Conservation (phyloP, 2,797 vertebrate genomes). For the Garrulus glandarius region DNA sequence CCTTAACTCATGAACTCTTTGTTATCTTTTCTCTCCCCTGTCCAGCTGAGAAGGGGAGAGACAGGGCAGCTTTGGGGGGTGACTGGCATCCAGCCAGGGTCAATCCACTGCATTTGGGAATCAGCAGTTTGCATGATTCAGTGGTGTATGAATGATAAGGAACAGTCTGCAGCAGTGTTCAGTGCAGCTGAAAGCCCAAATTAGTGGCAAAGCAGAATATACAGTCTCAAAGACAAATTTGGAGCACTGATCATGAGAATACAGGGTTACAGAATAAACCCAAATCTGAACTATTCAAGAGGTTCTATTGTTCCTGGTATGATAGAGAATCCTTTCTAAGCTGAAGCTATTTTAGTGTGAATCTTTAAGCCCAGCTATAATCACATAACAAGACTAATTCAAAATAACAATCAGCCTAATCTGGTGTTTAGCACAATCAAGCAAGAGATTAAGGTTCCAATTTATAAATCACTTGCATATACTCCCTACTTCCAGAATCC, state of each 20-base stretch:
- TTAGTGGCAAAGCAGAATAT: not conserved
- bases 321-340: not conserved
- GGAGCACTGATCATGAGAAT: not conserved
- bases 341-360: not conserved
- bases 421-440: constrained; percentile 35
- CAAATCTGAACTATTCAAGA: not conserved
- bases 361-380: not conserved
- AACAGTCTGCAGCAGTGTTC: not conserved
- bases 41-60: not conserved
- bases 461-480: constrained; percentile 17
- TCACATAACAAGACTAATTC: constrained; percentile 53
- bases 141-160: not conserved
- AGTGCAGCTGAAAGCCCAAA: not conserved
- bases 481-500: not conserved
- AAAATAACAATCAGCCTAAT: constrained; percentile 43
- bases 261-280: not conserved
- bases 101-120: not conserved
- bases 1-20: not conserved
- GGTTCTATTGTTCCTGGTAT: not conserved
- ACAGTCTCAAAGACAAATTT: not conserved
- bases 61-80: not conserved
- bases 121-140: not conserved
- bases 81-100: not conserved
- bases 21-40: not conserved
- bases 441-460: not conserved